These are phyloP conservation scores for Xestoiulus laeticollis DNA, from an alignment of 2,888 invertebrate species.

Conservation along the genomic window DNA sequence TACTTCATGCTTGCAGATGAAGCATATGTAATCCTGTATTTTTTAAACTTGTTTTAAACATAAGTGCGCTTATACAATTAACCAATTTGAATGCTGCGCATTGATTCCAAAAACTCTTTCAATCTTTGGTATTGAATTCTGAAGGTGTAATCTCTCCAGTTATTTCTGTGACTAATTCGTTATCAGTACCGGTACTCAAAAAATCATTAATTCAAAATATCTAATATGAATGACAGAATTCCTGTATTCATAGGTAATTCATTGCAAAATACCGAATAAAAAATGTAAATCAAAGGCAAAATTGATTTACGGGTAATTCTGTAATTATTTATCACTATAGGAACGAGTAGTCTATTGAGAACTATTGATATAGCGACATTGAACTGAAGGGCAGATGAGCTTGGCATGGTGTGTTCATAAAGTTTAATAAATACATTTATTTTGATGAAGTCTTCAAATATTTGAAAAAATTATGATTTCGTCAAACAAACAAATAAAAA, in stretches of 20 bases:
- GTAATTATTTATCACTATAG: background rate
- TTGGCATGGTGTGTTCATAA: background rate
- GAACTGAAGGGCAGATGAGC: background rate
- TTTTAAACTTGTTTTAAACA: background rate
- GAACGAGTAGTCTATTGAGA: background rate
- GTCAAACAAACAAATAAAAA: background rate
- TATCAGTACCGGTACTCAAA: too few relatives aligned
- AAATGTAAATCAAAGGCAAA: background rate
- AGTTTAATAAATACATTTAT: background rate
- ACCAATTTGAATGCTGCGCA: background rate
- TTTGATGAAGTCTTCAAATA: background rate
- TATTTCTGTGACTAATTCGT: background rate
- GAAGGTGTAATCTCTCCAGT: background rate
- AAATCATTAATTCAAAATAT: too few relatives aligned
- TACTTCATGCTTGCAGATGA: too few relatives aligned
- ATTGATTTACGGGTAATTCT: background rate
- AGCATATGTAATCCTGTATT: background rate
- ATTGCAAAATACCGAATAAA: too few relatives aligned
- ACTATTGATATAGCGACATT: conserved; percentile 29
- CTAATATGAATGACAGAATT: too few relatives aligned
- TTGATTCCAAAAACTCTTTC: background rate
- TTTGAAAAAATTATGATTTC: background rate
- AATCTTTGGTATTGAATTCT: background rate
- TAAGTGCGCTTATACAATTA: background rate
- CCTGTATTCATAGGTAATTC: too few relatives aligned